Evolutionary conservation across 2,113 vertebrate genomes (phyloP).

Genomic region (Scomber japonicus): DNA sequence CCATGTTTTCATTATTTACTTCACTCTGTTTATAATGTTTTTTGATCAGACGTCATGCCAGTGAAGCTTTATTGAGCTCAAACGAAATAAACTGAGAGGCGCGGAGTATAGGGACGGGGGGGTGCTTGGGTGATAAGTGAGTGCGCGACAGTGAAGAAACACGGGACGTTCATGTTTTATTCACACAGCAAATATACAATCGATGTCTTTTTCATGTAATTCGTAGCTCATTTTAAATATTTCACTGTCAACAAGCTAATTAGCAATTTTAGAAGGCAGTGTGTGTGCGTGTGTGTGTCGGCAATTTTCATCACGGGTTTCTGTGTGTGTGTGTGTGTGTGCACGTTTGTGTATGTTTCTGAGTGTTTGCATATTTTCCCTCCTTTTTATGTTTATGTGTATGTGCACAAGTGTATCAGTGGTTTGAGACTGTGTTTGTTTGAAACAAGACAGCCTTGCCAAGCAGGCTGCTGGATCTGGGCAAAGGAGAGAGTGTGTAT

Average conservation of each 20-base stretch:
- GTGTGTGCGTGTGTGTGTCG: conserved; percentile 5
- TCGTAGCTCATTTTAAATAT: conserved; percentile 74
- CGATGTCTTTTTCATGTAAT: conserved; percentile 74
- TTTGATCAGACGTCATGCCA: neutral
- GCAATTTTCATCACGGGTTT: neutral
- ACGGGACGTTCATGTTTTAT: conserved; percentile 66
- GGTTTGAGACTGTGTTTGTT: neutral
- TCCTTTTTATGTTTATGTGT: neutral
- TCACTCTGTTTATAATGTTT: neutral
- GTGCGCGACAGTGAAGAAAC: conserved; percentile 3
- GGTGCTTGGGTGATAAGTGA: neutral
- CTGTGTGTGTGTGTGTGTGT: neutral
- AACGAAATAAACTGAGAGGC: conserved; percentile 6
- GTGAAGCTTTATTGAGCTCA: conserved; percentile 11
- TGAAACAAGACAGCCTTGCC: conserved; percentile 37
- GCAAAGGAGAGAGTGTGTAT: conserved; percentile 36
- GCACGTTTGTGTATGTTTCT: conserved; percentile 5
- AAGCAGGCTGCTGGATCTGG: conserved; percentile 49
- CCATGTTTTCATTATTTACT: neutral
- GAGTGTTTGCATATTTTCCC: neutral
- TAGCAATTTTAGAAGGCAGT: conserved; percentile 40
- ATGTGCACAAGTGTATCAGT: neutral
- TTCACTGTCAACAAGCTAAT: conserved; percentile 75
- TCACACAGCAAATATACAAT: conserved; percentile 72
- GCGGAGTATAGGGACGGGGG: neutral